These are phyloP conservation scores for Epinephelus lanceolatus DNA, from an alignment of 2,113 vertebrate genomes.

Conservation along the genomic window DNA sequence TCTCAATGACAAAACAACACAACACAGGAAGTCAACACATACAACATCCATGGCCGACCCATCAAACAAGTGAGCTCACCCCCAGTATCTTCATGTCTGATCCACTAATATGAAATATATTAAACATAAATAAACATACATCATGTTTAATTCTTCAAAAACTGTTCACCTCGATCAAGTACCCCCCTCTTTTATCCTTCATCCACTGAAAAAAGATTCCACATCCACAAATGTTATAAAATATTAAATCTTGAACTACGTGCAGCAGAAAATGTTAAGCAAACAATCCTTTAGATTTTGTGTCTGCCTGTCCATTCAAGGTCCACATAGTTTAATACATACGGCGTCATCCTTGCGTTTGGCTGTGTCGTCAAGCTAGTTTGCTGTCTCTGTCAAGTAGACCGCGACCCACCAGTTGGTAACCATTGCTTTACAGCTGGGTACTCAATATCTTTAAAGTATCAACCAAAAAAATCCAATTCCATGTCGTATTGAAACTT, in stretches of 20 bases:
- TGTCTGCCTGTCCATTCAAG: background rate
- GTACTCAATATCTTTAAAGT: too few relatives aligned
- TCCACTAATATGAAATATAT: background rate
- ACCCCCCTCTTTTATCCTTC: background rate
- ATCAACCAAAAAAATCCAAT: too few relatives aligned
- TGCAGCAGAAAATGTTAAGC: background rate
- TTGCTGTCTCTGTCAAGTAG: too few relatives aligned
- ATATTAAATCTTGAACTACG: background rate
- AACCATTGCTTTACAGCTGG: too few relatives aligned
- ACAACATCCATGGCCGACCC: background rate
- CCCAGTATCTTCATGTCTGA: background rate
- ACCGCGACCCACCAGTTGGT: too few relatives aligned
- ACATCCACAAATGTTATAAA: background rate
- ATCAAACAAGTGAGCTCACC: background rate
- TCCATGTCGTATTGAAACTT: too few relatives aligned
- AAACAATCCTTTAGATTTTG: background rate
- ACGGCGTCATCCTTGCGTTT: too few relatives aligned
- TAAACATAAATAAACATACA: background rate
- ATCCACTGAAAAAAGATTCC: background rate
- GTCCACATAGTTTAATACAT: too few relatives aligned
- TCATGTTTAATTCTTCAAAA: background rate
- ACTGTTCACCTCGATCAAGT: background rate
- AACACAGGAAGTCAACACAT: background rate
- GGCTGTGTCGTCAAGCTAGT: too few relatives aligned
- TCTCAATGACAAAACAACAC: background rate